These are phyloP conservation scores for Oxycera nigricornis DNA, from an alignment of 2,888 invertebrate genomes.

Conservation along the genomic window DNA sequence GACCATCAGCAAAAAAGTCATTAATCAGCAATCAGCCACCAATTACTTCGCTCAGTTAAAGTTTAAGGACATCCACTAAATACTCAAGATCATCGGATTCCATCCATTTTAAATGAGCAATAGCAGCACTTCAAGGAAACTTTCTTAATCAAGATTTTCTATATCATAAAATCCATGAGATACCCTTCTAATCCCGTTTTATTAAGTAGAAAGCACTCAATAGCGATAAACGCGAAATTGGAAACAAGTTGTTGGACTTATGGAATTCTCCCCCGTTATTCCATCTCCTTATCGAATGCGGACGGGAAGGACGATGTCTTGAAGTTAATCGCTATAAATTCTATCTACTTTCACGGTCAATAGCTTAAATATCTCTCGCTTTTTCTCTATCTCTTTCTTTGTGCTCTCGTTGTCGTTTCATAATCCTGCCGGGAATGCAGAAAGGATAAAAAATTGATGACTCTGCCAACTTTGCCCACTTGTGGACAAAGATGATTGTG, in stretches of 20 bases:
- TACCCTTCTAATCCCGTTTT: slow-evolving; percentile 25
- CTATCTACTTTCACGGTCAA: background rate
- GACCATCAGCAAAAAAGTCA: too few species aligned
- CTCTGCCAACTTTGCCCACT: slow-evolving; percentile 25
- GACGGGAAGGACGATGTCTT: background rate
- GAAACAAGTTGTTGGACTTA: slow-evolving; percentile 7
- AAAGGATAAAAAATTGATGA: slow-evolving; percentile 40
- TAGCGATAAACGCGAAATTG: slow-evolving; percentile 36
- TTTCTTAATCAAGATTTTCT: slow-evolving; percentile 24
- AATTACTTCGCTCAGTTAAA: background rate
- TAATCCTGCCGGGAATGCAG: slow-evolving; percentile 32
- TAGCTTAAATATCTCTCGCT: background rate
- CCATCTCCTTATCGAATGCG: background rate
- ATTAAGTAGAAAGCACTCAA: slow-evolving; percentile 26
- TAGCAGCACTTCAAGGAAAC: slow-evolving; percentile 9
- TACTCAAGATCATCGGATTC: background rate
- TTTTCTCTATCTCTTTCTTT: background rate
- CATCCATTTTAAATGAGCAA: background rate
- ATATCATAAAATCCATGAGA: background rate
- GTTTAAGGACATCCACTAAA: background rate
- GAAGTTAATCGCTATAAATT: slow-evolving; percentile 34
- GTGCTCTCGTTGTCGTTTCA: background rate
- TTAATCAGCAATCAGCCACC: background rate
- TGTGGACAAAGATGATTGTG: slow-evolving; percentile 40
- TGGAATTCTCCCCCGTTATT: background rate